Conservation (phyloP, 2,888 invertebrate genomes). For the Orthosia cruda region DNA sequence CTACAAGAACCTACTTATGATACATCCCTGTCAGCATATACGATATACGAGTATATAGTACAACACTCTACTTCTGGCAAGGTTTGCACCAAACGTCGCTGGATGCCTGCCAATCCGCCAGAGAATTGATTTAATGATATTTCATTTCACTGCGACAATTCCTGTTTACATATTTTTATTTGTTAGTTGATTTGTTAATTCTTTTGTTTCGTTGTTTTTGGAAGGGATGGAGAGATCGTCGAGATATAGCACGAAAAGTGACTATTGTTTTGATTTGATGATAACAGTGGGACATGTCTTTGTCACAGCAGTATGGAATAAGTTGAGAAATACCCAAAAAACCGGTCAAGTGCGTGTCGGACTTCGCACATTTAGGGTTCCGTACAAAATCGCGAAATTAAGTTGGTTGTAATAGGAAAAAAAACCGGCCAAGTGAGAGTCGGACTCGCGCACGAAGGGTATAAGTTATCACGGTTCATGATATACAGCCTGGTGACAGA, state of each 20-base stretch:
- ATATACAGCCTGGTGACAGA: too few relatives aligned
- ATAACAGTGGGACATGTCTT: background rate
- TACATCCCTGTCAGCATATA: conserved; percentile 47
- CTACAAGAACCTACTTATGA: conserved; percentile 42
- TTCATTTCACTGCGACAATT: conserved; percentile 67
- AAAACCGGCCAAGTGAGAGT: too few relatives aligned
- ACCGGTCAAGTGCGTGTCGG: too few relatives aligned
- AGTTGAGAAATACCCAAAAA: too few relatives aligned
- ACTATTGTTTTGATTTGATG: too few relatives aligned
- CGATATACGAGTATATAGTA: conserved; percentile 35
- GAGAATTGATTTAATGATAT: conserved; percentile 69
- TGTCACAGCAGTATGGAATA: background rate
- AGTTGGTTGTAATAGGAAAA: too few relatives aligned
- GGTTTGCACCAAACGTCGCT: conserved; percentile 61
- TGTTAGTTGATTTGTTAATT: conserved; percentile 21
- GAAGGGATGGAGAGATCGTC: too few relatives aligned
- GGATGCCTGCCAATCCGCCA: conserved; percentile 60
- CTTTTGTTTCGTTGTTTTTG: conserved; percentile 1
- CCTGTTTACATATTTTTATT: conserved; percentile 54
- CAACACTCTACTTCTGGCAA: conserved; percentile 52
- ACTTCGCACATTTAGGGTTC: too few relatives aligned
- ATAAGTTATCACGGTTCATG: too few relatives aligned
- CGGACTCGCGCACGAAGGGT: too few relatives aligned
- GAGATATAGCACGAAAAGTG: background rate
- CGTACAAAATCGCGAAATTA: too few relatives aligned